Base-by-base conservation (phyloP, 2,797 vertebrate genomes). In the Dipus sagitta region DNA sequence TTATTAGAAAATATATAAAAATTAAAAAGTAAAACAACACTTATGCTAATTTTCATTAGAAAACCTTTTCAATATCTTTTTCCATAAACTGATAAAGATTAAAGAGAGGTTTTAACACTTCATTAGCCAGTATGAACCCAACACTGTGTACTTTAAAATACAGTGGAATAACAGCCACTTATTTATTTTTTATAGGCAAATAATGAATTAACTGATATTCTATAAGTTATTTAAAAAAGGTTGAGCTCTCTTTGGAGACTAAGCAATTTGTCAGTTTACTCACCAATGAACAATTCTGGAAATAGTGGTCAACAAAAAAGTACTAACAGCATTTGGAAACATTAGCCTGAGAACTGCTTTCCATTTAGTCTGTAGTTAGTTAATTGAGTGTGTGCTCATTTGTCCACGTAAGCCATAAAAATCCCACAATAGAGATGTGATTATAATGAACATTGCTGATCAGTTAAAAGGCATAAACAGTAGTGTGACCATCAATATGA, bases 381-480 rank as follows among this genome's bases (percentile, higher is more conserved):
- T 97, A 97, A 97, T 98, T 20, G 86, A 95, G 86, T 78, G 71
- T 83, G 26, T 95, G 85, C 94, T 97, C 95, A 91, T 97, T 96
- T 98, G 64, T 91, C 94, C 96, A 65, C 87, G 92, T 67, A 94
- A 96, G 95, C 97, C 95, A 88, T 97, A 96, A 97, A 97, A 96
- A 85, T 88, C 93, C 93, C 96, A 95, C 92, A 95, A 62, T 94
- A 96, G 96, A 88, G 47, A 96, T 91, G 76, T 96, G 92, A 96
- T 97, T 98, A 95, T 92, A 95, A 97, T 97, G 97, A 97, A 94
- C 96, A 91, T 89, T 94, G 54, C 38, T 97, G 96, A 91, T 95
- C 96, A 96, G 96, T 94, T 95, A 87, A 93, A 86, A 96, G 90
- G 91, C 10, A 14, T 95, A 95, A 97, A 95, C 96, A 95, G 95